A percentile compares a stretch with the other conserved stretches of the same genome.
phyloP scores from a whole-genome alignment of 2,888 invertebrate species.

The Orchesella flavescens region DNA sequence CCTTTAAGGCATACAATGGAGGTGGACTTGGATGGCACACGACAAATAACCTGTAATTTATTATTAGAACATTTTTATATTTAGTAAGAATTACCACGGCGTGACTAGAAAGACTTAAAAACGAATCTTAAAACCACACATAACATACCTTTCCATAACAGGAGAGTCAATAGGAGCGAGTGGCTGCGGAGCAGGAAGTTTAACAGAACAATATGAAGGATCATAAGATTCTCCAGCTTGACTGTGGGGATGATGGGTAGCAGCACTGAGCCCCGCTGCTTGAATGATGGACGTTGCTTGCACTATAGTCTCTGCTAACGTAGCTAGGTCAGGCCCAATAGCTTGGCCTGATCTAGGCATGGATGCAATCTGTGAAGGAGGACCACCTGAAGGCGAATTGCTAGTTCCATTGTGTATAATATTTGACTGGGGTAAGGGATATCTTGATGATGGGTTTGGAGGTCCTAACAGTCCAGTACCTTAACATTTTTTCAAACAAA shows the following conservation, averaged over 20 bases:
- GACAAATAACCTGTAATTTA: conserved; percentile 75
- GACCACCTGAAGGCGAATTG: conserved; percentile 31
- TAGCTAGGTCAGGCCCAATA: conserved; percentile 77
- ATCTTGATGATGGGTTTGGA: conserved; percentile 63
- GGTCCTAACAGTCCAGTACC: conserved; percentile 69
- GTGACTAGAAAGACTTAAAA: too few species aligned
- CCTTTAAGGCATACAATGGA: conserved; percentile 85
- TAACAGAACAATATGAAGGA: conserved; percentile 77
- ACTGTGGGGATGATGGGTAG: conserved; percentile 65
- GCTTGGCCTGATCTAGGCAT: conserved; percentile 61
- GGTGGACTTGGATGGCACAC: conserved; percentile 81
- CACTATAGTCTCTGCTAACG: conserved; percentile 84
- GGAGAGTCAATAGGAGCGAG: conserved; percentile 75
- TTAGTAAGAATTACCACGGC: too few species aligned
- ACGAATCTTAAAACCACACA: neutral
- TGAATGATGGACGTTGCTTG: conserved; percentile 85
- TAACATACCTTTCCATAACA: conserved; percentile 75
- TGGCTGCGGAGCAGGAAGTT: conserved; percentile 82
- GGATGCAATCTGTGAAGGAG: conserved; percentile 51
- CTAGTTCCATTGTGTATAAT: conserved; percentile 68
- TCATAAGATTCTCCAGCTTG: conserved; percentile 73
- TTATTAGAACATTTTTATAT: too few species aligned
- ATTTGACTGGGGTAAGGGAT: conserved; percentile 64
- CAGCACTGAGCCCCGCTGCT: conserved; percentile 76
- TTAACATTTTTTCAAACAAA: conserved; percentile 13